These are phyloP conservation scores for Silurus aristotelis DNA, from an alignment of 2,797 vertebrate genomes.

Conservation along the genomic window DNA sequence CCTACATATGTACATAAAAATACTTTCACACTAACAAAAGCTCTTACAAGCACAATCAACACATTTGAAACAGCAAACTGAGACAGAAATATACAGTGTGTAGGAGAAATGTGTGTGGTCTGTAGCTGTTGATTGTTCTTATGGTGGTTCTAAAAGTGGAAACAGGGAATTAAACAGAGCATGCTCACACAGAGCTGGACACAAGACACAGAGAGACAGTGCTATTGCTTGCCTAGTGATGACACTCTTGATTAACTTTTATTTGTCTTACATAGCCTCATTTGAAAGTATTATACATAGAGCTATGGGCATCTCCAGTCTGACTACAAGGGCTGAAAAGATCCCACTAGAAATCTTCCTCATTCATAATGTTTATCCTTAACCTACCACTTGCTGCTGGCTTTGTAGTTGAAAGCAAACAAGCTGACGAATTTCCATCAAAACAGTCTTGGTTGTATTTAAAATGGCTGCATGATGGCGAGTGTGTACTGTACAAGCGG, in stretches of 20 bases:
- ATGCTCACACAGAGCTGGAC: constrained; percentile 60
- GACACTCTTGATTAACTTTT: constrained; percentile 18
- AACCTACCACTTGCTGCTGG: constrained; percentile 8
- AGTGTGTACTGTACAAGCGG: neutral
- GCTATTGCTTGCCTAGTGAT: constrained; percentile 44
- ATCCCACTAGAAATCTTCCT: neutral
- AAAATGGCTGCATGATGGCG: neutral
- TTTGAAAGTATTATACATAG: constrained; percentile 38
- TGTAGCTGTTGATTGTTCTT: constrained; percentile 39
- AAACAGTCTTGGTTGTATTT: constrained; percentile 26
- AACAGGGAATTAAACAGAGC: constrained; percentile 56
- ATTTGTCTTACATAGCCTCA: constrained; percentile 30
- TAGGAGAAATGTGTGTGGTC: constrained; percentile 46
- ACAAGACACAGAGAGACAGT: constrained; percentile 59
- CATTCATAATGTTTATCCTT: constrained; percentile 10
- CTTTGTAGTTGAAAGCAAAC: neutral
- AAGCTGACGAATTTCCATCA: constrained; percentile 13
- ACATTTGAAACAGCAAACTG: constrained; percentile 36
- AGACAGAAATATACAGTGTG: constrained; percentile 41
- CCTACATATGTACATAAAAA: constrained; percentile 30
- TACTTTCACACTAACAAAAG: constrained; percentile 34
- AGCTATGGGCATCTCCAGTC: constrained; percentile 22
- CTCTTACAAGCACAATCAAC: constrained; percentile 32
- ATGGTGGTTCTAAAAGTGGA: constrained; percentile 49
- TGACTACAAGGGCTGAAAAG: constrained; percentile 23